phyloP scores from a whole-genome alignment of 30 jellyfish, hydroid and myxozoan genomes.

The Pelagia noctiluca region DNA sequence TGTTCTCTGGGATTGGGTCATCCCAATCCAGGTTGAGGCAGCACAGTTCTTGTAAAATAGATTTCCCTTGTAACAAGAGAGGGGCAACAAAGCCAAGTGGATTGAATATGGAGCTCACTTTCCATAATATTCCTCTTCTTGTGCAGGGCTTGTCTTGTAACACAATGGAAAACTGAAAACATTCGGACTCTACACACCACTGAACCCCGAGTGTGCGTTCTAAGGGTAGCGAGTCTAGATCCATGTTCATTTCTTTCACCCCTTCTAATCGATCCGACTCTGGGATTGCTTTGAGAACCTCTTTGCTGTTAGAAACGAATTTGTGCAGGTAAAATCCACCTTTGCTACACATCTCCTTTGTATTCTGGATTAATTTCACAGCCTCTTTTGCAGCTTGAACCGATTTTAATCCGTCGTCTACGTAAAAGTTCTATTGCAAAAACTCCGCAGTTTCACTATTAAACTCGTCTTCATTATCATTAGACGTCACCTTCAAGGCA shows the following conservation, averaged over 20 bases:
- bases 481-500: slow-evolving; percentile 38
- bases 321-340: slow-evolving; percentile 28
- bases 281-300: slow-evolving; percentile 32
- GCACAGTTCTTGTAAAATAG: slow-evolving; percentile 40
- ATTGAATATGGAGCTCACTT: slow-evolving; percentile 41
- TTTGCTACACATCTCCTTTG: slow-evolving; percentile 23
- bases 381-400: slow-evolving; percentile 25
- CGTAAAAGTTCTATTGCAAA: slow-evolving; percentile 21
- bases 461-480: slow-evolving; percentile 29
- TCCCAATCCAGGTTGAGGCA: slow-evolving; percentile 41
- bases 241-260: slow-evolving; percentile 19
- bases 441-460: slow-evolving; percentile 23
- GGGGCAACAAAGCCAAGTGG: slow-evolving; percentile 54
- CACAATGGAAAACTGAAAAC: slow-evolving; percentile 34
- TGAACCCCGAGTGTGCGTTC: slow-evolving; percentile 42
- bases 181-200: slow-evolving; percentile 67
- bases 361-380: slow-evolving; percentile 7
- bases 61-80: slow-evolving; percentile 26
- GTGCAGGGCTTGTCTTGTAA: slow-evolving; percentile 39
- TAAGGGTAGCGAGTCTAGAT: slow-evolving; percentile 30
- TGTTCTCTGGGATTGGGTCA: slow-evolving; percentile 41
- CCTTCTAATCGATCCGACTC: slow-evolving; percentile 25
- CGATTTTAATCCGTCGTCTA: slow-evolving; percentile 14
- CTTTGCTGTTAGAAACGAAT: slow-evolving; percentile 17
- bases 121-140: slow-evolving; percentile 36